Base-by-base conservation (phyloP, 2,888 invertebrate genomes). In the Chymomyza procnemis region DNA sequence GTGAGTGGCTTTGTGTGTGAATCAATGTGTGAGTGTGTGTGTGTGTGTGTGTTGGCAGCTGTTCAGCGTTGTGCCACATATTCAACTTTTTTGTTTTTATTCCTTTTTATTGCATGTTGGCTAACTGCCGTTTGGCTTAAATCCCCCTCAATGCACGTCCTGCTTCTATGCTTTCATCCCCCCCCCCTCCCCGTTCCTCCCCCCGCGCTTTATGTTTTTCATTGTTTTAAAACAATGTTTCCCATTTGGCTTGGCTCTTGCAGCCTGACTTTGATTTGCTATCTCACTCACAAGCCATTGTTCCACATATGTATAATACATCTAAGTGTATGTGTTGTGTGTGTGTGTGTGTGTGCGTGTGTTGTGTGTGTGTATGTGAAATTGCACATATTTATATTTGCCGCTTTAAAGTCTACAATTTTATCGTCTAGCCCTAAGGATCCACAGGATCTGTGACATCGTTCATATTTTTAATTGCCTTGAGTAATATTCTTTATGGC, bases 151-250 rank as follows among this genome's bases (percentile, higher is more conserved):
- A 3, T 18, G 5, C 26, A 26, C 26, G 1, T 6, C 26, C 8
- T 26, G 26, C 46, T n/a, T 9, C 18, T 41, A 14, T 41, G 34
- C 34, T 9, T 6, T n/a, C 5, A 26, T 4, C 4, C 6, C 16
- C 22, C 9, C n/a, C n/a, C n/a, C n/a, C n/a, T n/a, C n/a, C n/a
- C n/a, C n/a, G n/a, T n/a, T n/a, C n/a, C n/a, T n/a, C n/a, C n/a
- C n/a, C n/a, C n/a, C n/a, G n/a, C n/a, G n/a, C n/a, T 8, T 41
- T n/a, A 19, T 66, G 73, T 66, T 60, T 80, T 84, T 69, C 79
- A 82, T 86, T 84, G 85, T 86, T 82, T 84, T 70, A 77, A 71
- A 86, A 86, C 86, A 84, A 86, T 84, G 85, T 77, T 75, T 67
- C 69, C 71, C 66, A 73, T 79, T 84, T 81, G 85, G 67, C 67